Evolutionary conservation across 2,113 vertebrate species (phyloP).

Genomic region (Steatornis caripensis): DNA sequence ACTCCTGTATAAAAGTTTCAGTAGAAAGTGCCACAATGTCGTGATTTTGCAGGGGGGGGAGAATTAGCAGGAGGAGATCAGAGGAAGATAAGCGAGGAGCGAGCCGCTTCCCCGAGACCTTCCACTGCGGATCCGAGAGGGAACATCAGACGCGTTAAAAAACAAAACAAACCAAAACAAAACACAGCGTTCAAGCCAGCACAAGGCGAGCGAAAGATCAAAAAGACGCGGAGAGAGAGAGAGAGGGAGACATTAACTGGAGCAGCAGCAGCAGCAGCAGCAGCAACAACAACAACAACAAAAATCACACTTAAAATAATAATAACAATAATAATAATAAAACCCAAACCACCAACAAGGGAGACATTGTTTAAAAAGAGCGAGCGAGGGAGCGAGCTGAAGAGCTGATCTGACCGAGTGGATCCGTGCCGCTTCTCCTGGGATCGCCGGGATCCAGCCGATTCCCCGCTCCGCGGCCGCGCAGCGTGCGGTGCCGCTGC

Average conservation of each 20-base stretch:
- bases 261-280: slow-evolving; percentile 29
- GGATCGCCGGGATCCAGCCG: slow-evolving; percentile 33
- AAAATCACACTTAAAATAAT: slow-evolving; percentile 56
- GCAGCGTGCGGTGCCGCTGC: slow-evolving; percentile 7
- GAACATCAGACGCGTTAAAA: slow-evolving; percentile 60
- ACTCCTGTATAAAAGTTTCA: slow-evolving; percentile 86
- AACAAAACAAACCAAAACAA: slow-evolving; percentile 33
- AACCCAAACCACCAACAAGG: slow-evolving; percentile 54
- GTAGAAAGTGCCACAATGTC: slow-evolving; percentile 77
- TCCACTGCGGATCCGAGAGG: slow-evolving; percentile 45
- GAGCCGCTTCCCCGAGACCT: slow-evolving; percentile 62
- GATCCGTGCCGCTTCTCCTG: slow-evolving; percentile 32
- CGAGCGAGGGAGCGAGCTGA: slow-evolving; percentile 25
- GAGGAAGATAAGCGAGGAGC: slow-evolving; percentile 41
- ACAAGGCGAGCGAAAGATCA: slow-evolving; percentile 59
- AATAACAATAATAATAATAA: slow-evolving; percentile 52
- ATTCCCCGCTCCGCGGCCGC: neutral
- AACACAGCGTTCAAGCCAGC: slow-evolving; percentile 55
- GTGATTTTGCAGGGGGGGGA: slow-evolving; percentile 46
- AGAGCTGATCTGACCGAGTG: slow-evolving; percentile 47
- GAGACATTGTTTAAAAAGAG: slow-evolving; percentile 63
- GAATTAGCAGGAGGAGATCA: slow-evolving; percentile 40
- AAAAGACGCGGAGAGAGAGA: slow-evolving; percentile 18
- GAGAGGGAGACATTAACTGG: slow-evolving; percentile 42
- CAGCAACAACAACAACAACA: slow-evolving; percentile 36